Percentiles rank a stretch among this genome's conserved stretches.
phyloP scores from a whole-genome alignment of 2,797 vertebrate genomes.

The Centropyge bicolor region DNA sequence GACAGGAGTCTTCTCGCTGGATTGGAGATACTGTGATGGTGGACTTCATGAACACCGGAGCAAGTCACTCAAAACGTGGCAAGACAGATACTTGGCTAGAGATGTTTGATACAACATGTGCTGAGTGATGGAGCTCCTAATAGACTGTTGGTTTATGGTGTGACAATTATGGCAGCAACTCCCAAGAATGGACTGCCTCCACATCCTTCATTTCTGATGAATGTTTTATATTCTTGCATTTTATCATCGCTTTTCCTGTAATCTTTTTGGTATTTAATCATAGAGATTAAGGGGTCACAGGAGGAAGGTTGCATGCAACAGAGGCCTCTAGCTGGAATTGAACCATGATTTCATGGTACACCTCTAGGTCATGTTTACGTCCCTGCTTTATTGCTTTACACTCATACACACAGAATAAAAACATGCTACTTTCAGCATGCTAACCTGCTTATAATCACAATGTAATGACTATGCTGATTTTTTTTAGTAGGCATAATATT shows the following conservation, averaged over 20 bases:
- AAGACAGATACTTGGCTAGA: background rate
- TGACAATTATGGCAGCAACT: background rate
- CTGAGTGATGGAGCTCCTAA: conserved; percentile 7
- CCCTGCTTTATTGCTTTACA: background rate
- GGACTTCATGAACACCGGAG: conserved; percentile 26
- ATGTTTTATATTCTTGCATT: background rate
- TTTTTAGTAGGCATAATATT: background rate
- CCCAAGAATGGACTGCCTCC: background rate
- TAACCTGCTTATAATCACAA: background rate
- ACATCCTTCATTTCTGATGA: background rate
- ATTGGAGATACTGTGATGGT: conserved; percentile 23
- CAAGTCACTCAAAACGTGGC: conserved; percentile 3
- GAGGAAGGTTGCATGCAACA: background rate
- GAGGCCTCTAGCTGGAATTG: background rate
- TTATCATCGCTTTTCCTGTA: background rate
- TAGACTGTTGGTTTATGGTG: conserved; percentile 6
- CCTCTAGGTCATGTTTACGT: background rate
- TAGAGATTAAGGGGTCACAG: background rate
- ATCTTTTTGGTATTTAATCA: conserved; percentile 9
- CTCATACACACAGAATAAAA: background rate
- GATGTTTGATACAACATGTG: background rate
- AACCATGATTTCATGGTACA: background rate
- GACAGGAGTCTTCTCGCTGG: conserved; percentile 31
- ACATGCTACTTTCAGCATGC: background rate
- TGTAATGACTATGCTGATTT: background rate